These are phyloP conservation scores for Trichopria drosophilae DNA, from an alignment of 2,888 invertebrate species.

Conservation along the genomic window DNA sequence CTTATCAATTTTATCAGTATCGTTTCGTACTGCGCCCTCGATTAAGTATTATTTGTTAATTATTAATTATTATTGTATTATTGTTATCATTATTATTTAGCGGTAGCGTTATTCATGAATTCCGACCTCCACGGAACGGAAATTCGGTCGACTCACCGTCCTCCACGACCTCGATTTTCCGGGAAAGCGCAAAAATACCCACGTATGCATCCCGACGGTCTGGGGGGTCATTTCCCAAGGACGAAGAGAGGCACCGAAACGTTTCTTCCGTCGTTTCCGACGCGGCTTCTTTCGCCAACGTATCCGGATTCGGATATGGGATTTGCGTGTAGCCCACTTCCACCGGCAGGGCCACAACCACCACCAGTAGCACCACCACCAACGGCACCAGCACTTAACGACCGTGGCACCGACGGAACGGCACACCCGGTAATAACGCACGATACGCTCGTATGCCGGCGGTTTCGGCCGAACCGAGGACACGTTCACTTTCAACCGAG, in stretches of 20 bases:
- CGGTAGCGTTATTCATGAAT: too few relatives aligned
- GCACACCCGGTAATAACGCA: neutral
- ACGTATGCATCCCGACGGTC: too few relatives aligned
- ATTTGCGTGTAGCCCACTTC: conserved; percentile 17
- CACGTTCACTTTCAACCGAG: conserved; percentile 36
- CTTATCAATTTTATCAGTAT: conserved; percentile 24
- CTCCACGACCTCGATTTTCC: conserved; percentile 9
- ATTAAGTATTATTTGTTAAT: conserved; percentile 27
- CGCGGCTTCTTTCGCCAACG: conserved; percentile 13
- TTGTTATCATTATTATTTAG: conserved; percentile 31
- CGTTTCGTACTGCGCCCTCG: conserved; percentile 6
- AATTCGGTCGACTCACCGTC: neutral
- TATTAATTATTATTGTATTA: conserved; percentile 33
- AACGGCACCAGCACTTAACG: conserved; percentile 11
- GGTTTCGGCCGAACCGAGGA: conserved; percentile 37
- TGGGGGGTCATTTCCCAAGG: too few relatives aligned
- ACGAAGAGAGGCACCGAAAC: conserved; percentile 22
- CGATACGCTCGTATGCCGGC: conserved; percentile 39
- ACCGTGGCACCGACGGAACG: neutral
- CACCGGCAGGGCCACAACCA: conserved; percentile 32
- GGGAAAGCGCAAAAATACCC: too few relatives aligned
- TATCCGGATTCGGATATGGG: neutral
- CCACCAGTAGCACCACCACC: conserved; percentile 26
- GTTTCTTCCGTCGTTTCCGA: conserved; percentile 27
- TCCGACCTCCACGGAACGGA: too few relatives aligned